phyloP scores from a whole-genome alignment of 2,888 invertebrate genomes.

The Diloba caeruleocephala region DNA sequence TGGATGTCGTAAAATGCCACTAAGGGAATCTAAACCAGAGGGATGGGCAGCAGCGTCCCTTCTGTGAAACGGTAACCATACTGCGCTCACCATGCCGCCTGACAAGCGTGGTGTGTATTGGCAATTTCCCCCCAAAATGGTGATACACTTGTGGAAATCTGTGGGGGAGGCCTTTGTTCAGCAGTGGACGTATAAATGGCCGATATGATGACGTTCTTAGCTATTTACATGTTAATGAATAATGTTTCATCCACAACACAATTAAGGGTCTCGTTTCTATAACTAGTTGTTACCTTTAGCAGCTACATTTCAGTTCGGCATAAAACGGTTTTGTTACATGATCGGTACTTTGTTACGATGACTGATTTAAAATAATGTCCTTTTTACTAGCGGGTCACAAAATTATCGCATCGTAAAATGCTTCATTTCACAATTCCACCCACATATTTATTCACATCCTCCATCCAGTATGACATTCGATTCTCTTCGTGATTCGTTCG shows the following conservation, averaged over 20 bases:
- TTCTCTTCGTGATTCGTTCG: slow-evolving; percentile 22
- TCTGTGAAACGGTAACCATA: too few relatives aligned
- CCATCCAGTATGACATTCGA: slow-evolving; percentile 35
- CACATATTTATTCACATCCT: slow-evolving; percentile 49
- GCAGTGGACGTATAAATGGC: too few relatives aligned
- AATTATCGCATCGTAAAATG: slow-evolving; percentile 53
- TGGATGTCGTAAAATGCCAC: too few relatives aligned
- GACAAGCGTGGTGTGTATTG: too few relatives aligned
- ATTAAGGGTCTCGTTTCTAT: slow-evolving; percentile 35
- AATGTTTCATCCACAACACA: slow-evolving; percentile 42
- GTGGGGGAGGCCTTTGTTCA: too few relatives aligned
- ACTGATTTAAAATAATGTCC: slow-evolving; percentile 56
- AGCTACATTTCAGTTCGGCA: slow-evolving; percentile 45
- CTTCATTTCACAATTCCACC: slow-evolving; percentile 53
- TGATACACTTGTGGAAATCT: too few relatives aligned
- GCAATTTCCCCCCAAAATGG: too few relatives aligned
- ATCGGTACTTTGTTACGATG: slow-evolving; percentile 46
- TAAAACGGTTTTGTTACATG: slow-evolving; percentile 53
- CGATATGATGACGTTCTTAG: slow-evolving; percentile 30
- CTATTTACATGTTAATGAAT: slow-evolving; percentile 22
- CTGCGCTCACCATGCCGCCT: too few relatives aligned
- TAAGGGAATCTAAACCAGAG: too few relatives aligned
- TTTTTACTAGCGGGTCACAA: slow-evolving; percentile 51
- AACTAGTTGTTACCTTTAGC: slow-evolving; percentile 43
- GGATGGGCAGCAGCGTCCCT: too few relatives aligned